Base-by-base conservation (phyloP, 2,113 vertebrate genomes). In the Coreoperca whiteheadi region DNA sequence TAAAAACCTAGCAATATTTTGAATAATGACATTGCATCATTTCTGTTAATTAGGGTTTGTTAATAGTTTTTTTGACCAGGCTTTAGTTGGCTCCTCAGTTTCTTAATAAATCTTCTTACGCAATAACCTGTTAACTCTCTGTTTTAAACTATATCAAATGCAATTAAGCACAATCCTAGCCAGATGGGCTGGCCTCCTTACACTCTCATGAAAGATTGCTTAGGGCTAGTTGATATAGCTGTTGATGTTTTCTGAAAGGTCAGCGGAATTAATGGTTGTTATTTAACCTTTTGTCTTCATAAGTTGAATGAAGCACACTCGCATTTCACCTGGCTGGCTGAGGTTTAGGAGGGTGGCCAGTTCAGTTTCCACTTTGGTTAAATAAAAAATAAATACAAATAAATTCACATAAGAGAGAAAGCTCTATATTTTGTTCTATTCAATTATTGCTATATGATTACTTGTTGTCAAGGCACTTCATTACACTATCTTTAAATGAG, bases 281-380 rank as follows among this genome's bases (percentile, higher is more conserved):
- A 91, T 91, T 83, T 43, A 85, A 92, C 54, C 41, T 79, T 86
- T 87, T 91, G 70, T 89, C 57, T 66, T 63, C 50, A 3, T 67
- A 81, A 88, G 80, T 39, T 50, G 6, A 11, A 1, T 32, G 37
- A 76, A 25, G 25, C 34, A 11, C 41, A 14, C 66, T 76, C 46
- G 0, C 4, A 21, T 88, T 83, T 84, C 57, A 69, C 60, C 60
- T 75, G 51, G 60, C 69, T 60, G 23, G 41, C 12, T 21, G 68
- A 15, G 34, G 6, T 53, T 78, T 16, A 46, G 54, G 51, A 11
- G 9, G 53, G 25, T 4, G 5, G 23, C 50, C 25, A n/a, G 41
- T 54, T 74, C 20, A 5, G 12, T 73, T 70, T 75, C 12, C 50
- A 30, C 6, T n/a, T n/a, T n/a, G n/a, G n/a, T n/a, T n/a, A n/a